phyloP scores from a whole-genome alignment of 2,888 invertebrate species.

The Megaustenia siamemsis region DNA sequence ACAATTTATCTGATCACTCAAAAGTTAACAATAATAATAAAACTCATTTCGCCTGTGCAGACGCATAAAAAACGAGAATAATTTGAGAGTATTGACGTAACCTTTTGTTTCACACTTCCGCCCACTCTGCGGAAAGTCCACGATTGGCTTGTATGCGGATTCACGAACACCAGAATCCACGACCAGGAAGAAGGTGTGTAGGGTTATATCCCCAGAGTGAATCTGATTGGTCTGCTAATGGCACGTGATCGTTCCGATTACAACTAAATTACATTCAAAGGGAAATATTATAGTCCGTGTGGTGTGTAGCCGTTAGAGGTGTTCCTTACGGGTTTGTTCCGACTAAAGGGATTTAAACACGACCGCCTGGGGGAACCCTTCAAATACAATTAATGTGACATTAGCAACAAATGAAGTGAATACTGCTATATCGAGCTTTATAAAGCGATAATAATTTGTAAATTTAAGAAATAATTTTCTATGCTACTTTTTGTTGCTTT shows the following conservation, averaged over 20 bases:
- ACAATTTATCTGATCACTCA: constrained; percentile 17
- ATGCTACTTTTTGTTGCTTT: too few relatives aligned
- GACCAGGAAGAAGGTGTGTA: not conserved
- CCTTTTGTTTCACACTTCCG: not conserved
- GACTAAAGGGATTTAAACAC: too few relatives aligned
- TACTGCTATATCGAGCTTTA: too few relatives aligned
- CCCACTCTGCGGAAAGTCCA: not conserved
- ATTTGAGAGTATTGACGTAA: constrained; percentile 14
- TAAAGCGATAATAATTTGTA: too few relatives aligned
- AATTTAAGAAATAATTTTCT: too few relatives aligned
- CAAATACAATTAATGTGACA: too few relatives aligned
- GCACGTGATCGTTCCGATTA: constrained; percentile 1
- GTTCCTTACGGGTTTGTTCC: not conserved
- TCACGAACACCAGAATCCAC: not conserved
- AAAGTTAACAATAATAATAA: constrained; percentile 5
- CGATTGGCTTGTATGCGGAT: not conserved
- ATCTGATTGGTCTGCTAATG: constrained; percentile 12
- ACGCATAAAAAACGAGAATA: constrained; percentile 14
- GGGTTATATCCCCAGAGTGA: constrained; percentile 18
- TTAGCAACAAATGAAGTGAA: too few relatives aligned
- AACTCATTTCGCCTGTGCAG: constrained; percentile 12
- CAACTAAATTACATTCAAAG: not conserved
- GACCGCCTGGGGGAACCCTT: too few relatives aligned
- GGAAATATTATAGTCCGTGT: not conserved
- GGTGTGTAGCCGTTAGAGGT: not conserved